phyloP scores from a whole-genome alignment of 2,888 invertebrate genomes.

The Nowickia ferox region DNA sequence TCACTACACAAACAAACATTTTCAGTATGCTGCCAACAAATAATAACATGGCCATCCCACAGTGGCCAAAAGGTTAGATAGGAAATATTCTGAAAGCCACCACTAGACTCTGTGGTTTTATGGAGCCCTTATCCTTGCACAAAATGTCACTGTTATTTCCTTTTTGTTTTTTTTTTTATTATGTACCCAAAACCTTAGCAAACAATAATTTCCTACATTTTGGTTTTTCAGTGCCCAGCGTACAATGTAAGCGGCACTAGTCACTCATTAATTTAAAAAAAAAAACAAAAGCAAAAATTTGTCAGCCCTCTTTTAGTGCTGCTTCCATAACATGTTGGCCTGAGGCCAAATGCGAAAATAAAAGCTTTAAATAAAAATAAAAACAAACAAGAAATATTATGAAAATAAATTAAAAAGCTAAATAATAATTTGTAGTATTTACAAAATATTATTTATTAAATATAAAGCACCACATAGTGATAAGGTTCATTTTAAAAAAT shows the following conservation, averaged over 20 bases:
- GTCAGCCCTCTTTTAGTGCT: neutral
- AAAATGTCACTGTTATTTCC: too few relatives aligned
- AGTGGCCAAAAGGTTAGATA: too few relatives aligned
- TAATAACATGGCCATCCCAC: neutral
- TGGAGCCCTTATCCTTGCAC: too few relatives aligned
- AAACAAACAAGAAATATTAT: neutral
- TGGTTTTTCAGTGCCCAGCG: neutral
- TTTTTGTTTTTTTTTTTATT: too few relatives aligned
- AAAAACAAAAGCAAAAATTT: neutral
- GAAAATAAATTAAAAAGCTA: constrained; percentile 26
- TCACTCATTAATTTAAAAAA: neutral
- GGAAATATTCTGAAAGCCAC: too few relatives aligned
- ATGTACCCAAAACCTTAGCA: neutral
- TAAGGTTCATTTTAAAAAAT: constrained; percentile 1
- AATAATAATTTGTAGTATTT: constrained; percentile 48
- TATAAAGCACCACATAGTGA: neutral
- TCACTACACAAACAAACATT: neutral
- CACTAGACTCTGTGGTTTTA: too few relatives aligned
- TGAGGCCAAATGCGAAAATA: constrained; percentile 64
- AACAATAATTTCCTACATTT: neutral
- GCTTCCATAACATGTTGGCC: constrained; percentile 37
- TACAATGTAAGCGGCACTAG: neutral
- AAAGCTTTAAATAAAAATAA: constrained; percentile 19
- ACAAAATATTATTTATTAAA: constrained; percentile 32
- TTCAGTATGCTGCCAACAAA: neutral